These are phyloP conservation scores for Siniperca chuatsi DNA, from an alignment of 2,113 vertebrate genomes.

Conservation along the genomic window DNA sequence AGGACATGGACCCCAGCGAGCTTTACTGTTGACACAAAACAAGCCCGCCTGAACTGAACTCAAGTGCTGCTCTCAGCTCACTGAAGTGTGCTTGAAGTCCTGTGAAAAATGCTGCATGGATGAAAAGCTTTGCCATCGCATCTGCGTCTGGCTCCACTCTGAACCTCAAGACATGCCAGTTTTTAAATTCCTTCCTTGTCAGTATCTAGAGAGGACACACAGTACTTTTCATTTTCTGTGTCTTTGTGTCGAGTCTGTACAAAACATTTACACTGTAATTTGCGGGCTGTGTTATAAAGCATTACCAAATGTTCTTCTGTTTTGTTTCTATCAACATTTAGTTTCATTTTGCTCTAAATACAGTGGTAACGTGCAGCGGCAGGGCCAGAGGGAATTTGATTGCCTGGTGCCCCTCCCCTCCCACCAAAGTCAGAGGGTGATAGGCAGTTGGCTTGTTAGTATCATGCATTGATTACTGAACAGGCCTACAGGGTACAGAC, in stretches of 20 bases:
- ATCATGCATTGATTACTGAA: neutral
- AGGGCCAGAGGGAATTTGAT: no score
- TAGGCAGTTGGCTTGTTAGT: no score
- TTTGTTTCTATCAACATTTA: neutral
- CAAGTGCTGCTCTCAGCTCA: conserved; percentile 34
- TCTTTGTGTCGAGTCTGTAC: neutral
- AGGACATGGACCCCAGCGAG: conserved; percentile 17
- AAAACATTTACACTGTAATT: neutral
- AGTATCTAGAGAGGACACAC: conserved; percentile 36
- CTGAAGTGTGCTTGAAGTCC: conserved; percentile 41
- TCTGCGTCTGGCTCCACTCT: conserved; percentile 34
- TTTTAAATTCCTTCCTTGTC: conserved; percentile 52
- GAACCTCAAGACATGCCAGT: neutral
- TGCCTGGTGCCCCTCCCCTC: no score
- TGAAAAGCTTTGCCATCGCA: conserved; percentile 25
- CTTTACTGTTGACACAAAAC: conserved; percentile 48
- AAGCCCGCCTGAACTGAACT: conserved; percentile 11
- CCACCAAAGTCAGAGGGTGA: neutral
- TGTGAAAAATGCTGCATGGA: conserved; percentile 29
- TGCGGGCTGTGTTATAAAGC: neutral
- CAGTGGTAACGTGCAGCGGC: neutral
- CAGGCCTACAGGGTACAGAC: no score
- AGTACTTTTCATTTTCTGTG: conserved; percentile 6
- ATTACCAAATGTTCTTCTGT: neutral
- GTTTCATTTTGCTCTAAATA: neutral